Conservation (phyloP, 2,113 vertebrate species). For the Eidolon helvum region DNA sequence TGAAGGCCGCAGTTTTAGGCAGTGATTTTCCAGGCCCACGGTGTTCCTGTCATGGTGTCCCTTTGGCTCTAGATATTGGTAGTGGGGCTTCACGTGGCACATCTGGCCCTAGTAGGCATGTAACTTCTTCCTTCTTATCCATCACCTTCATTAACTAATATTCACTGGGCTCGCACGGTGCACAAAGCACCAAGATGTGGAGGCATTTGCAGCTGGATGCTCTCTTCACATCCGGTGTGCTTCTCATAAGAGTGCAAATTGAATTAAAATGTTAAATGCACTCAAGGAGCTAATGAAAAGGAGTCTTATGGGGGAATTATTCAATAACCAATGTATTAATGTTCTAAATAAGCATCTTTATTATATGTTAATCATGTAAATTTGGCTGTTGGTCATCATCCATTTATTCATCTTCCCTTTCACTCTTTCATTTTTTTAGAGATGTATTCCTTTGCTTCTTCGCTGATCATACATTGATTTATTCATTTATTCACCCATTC, state of each 20-base stretch:
- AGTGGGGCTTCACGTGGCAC: rapidly evolving
- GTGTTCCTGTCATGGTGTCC: not conserved
- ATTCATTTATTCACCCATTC: not conserved
- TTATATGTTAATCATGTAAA: not conserved
- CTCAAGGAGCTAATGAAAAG: not conserved
- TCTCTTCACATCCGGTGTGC: rapidly evolving
- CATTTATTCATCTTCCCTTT: no score
- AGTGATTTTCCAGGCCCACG: not conserved
- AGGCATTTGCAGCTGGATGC: not conserved
- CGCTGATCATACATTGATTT: no score
- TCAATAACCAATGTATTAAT: not conserved
- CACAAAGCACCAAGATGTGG: not conserved
- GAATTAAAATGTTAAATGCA: not conserved
- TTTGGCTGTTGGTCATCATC: not conserved
- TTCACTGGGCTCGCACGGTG: rapidly evolving
- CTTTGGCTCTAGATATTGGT: not conserved
- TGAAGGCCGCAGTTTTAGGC: not conserved
- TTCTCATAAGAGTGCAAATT: not conserved
- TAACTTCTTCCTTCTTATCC: not conserved
- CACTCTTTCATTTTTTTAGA: not conserved
- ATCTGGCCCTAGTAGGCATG: rapidly evolving
- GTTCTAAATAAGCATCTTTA: not conserved
- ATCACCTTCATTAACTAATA: not conserved
- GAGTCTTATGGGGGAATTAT: no score
- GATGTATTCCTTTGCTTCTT: not conserved